Conservation (phyloP, 2,113 vertebrate species). For the Perca fluviatilis region DNA sequence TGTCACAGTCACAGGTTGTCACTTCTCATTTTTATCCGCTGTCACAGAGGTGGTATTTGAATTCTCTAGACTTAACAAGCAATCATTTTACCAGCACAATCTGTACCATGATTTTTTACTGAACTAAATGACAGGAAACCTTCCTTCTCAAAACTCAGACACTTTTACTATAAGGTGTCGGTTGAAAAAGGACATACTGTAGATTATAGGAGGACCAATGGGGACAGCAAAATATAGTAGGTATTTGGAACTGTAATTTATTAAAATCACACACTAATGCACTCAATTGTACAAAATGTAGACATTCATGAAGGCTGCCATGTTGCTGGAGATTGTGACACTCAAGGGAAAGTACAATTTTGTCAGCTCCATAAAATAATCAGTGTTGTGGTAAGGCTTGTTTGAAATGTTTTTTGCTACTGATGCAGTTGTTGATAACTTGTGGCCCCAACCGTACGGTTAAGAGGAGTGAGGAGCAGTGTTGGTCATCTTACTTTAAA, state of each 20-base stretch:
- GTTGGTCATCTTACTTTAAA: too few relatives aligned
- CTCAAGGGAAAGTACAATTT: not conserved
- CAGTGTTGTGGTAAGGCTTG: not conserved
- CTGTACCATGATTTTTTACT: not conserved
- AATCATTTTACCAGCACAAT: not conserved
- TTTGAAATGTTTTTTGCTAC: too few relatives aligned
- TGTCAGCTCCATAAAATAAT: not conserved
- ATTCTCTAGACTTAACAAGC: not conserved
- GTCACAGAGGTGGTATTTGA: not conserved
- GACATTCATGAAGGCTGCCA: not conserved
- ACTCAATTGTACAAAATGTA: not conserved
- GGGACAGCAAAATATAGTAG: not conserved
- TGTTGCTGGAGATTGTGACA: not conserved
- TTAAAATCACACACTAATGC: not conserved
- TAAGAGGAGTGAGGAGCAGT: too few relatives aligned
- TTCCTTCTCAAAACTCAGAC: not conserved
- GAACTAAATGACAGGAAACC: conserved; percentile 1
- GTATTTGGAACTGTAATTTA: not conserved
- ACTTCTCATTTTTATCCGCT: not conserved
- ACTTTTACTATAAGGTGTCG: not conserved
- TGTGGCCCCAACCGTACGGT: too few relatives aligned
- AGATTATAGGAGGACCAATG: not conserved
- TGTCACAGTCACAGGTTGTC: not conserved
- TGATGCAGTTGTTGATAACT: too few relatives aligned
- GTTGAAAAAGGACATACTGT: not conserved